Evolutionary conservation across 2,888 invertebrate species (phyloP).

Genomic region (Thereva unica): DNA sequence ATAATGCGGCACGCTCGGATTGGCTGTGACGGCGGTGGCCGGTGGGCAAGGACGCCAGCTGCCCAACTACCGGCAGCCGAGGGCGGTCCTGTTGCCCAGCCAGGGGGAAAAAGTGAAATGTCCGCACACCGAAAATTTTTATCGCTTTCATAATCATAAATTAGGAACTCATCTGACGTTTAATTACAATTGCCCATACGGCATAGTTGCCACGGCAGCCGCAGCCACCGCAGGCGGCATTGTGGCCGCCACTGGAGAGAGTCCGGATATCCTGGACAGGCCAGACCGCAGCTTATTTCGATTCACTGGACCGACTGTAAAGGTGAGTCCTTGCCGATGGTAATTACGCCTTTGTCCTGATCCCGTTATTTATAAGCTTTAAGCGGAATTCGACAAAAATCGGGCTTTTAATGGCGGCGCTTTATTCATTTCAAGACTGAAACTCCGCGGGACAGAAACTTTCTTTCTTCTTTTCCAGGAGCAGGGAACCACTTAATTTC

Average conservation of each 20-base stretch:
- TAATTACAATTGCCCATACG: constrained; percentile 42
- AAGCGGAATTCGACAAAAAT: no score
- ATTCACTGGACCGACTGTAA: neutral
- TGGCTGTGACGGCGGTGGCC: no score
- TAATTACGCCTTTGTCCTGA: no score
- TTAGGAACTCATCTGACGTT: constrained; percentile 43
- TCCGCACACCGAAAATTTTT: constrained; percentile 38
- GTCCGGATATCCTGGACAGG: constrained; percentile 19
- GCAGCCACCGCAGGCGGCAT: constrained; percentile 26
- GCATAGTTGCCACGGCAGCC: constrained; percentile 19
- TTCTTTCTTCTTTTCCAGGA: no score
- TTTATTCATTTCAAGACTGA: no score
- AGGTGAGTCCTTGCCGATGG: no score
- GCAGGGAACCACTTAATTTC: no score
- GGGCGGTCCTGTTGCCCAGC: constrained; percentile 10
- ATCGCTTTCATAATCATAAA: constrained; percentile 43
- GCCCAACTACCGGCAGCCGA: constrained; percentile 15
- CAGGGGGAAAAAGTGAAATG: constrained; percentile 12
- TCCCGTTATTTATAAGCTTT: no score
- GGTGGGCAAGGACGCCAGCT: constrained; percentile 9
- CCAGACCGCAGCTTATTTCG: constrained; percentile 15
- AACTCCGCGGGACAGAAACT: no score
- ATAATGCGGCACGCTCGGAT: no score
- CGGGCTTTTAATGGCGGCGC: no score
- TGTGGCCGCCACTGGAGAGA: constrained; percentile 22